Base-by-base conservation (phyloP, 2,888 invertebrate genomes). In the Didymodactylos carnosus region DNA sequence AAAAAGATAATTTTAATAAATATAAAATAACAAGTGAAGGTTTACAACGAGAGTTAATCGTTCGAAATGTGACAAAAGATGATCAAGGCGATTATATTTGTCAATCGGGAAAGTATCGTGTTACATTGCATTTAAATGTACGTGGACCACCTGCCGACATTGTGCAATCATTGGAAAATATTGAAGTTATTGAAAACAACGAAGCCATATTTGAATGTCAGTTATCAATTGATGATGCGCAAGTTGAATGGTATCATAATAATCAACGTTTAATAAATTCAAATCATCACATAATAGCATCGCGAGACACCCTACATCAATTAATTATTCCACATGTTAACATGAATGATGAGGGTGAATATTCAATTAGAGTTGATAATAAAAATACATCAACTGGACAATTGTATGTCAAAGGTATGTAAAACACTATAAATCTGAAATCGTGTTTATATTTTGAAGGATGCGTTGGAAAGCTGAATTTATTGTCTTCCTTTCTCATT, bases 51-150 rank as follows among this genome's bases (percentile, higher is more conserved):
- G 62, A 71, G 43, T 46, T 74, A 43, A 39, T 71, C 19, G 74
- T 74, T 25, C 51, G 71, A 40, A 46, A 71, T 53, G 71, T 71
- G 7, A 23, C 62, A 19, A 19, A 11, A 2, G 35, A 40, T 14
- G 74, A 74, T 40, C 62, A 71, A 71, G 74, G 74, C 19, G 71
- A 74, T 35, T 74, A 71, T 41, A 49, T 74, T 25, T 74, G 74
- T 41, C 71, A 74, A 29, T 53, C 71, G 0, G 74, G 51, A 19
- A 71, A 71, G 62, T 69, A 74, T 39, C 51, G 71, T 5, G 74
- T 74, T 8, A 74, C 74, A 14, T 41, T 74, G n/a, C 62, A 74
- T 51, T 29, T 74, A 14, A 71, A 51, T 27, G 70, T 70, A n/a
- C 53, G 35, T 35, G 53, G 53, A 35, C 53, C 53, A 8, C 29